These are phyloP conservation scores for Osmerus eperlanus DNA, from an alignment of 2,113 vertebrate genomes.

Conservation along the genomic window DNA sequence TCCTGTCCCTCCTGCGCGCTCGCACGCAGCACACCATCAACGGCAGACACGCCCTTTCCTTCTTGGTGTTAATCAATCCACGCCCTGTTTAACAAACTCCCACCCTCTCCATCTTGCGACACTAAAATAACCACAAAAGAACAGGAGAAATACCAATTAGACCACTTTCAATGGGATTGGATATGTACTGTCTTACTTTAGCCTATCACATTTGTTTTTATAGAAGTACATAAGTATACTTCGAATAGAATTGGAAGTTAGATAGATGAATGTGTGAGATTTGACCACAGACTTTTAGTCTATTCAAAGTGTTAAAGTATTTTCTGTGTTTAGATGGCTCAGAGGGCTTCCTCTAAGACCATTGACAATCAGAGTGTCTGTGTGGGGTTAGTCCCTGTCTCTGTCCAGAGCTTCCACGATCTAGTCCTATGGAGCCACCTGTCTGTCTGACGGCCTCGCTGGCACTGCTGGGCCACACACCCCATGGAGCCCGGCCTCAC, in stretches of 20 bases:
- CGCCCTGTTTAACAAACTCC: slow-evolving; percentile 59
- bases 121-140: slow-evolving; percentile 19
- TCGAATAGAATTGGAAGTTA: no score
- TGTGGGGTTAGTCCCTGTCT: background rate
- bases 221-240: no score
- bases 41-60: slow-evolving; percentile 25
- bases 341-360: background rate
- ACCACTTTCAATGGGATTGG: no score
- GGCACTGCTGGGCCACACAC: slow-evolving; percentile 49
- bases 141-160: background rate
- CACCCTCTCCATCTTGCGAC: slow-evolving; percentile 46
- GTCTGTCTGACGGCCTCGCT: slow-evolving; percentile 38
- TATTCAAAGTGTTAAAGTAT: background rate
- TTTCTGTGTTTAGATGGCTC: slow-evolving; percentile 1
- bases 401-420: background rate
- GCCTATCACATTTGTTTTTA: no score
- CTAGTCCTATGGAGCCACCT: slow-evolving; percentile 49
- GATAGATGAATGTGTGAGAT: no score
- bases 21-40: slow-evolving; percentile 38
- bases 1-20: slow-evolving; percentile 17
- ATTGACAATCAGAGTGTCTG: background rate
- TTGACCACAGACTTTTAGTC: background rate
- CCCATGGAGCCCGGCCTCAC: slow-evolving; percentile 47
- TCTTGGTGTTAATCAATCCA: slow-evolving; percentile 46
- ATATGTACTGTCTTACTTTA: no score